Evolutionary conservation across 2,113 vertebrate genomes (phyloP), one percentile per base, ranked within the genome.

Genomic region (Etheostoma spectabile): DNA sequence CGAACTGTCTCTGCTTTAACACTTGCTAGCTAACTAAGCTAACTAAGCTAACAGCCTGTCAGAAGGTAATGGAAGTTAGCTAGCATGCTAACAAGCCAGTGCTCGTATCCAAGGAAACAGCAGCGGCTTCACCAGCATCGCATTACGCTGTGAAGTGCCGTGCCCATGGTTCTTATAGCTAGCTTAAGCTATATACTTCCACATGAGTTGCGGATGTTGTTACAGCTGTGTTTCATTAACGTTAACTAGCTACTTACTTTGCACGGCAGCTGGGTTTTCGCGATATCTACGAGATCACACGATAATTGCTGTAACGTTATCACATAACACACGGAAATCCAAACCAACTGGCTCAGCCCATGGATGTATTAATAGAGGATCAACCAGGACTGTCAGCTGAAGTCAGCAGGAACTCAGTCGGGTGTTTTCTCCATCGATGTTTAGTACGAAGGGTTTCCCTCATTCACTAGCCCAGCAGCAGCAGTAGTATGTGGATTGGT

Each of bases 221-320:
- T 4, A 14, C 19, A 27, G 2, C 0, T 55, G 11, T n/a, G 1
- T 11, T 67, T 69, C 8, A 6, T 2, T 62, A 45, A 53, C 0
- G 5, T 6, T 38, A 16, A 49, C 51, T 14, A 18, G 53, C 61
- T 74, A 87, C 86, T 85, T 89, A 42, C 38, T 2, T 42, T 42
- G 38, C 38, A 42, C 7, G 38, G 38, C 38, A 42, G 38, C 10
- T 42, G 38, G 38, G 11, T 42, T 38, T 2, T 42, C 38, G 38
- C 10, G 38, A 42, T 42, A 42, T 42, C 38, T 42, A 42, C 38
- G 38, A 42, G 38, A 42, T 42, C 38, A 42, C 38, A 42, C 38
- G 38, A 11, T 42, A 42, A 42, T 42, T 42, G 38, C 38, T 42
- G 38, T 42, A 11, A 42, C 11, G 7, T 38, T 38, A 38, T 38